These are phyloP conservation scores for Eurosta solidaginis DNA, from an alignment of 1,140 invertebrate species.

Conservation along the genomic window DNA sequence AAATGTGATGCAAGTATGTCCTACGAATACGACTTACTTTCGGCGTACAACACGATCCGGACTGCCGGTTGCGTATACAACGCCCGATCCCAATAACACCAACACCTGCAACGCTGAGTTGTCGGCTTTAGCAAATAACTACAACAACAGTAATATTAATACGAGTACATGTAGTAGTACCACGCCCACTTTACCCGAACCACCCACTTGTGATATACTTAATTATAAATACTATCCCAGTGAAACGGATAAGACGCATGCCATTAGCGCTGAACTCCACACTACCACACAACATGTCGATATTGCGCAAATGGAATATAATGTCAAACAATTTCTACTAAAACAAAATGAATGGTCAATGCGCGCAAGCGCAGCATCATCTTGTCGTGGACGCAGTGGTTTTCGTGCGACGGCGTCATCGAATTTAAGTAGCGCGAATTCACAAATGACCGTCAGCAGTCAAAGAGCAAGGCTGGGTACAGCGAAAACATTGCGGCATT, in stretches of 20 bases:
- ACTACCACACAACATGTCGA: slow-evolving; percentile 59
- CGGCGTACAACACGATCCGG: slow-evolving; percentile 53
- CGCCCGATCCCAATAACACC: slow-evolving; percentile 34
- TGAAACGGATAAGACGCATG: slow-evolving; percentile 53
- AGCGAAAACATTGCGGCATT: slow-evolving; percentile 10
- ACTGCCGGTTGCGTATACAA: slow-evolving; percentile 51
- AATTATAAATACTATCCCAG: slow-evolving; percentile 58
- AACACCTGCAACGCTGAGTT: neutral
- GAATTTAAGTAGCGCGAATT: slow-evolving; percentile 34
- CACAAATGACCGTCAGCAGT: slow-evolving; percentile 29
- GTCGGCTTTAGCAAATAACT: slow-evolving; percentile 18
- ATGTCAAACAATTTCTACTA: slow-evolving; percentile 66
- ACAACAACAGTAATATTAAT: neutral
- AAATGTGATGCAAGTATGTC: slow-evolving; percentile 42
- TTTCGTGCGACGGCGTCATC: neutral
- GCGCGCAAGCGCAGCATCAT: slow-evolving; percentile 26
- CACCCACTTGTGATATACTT: slow-evolving; percentile 58
- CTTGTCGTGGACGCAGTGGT: neutral
- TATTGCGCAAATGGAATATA: slow-evolving; percentile 67
- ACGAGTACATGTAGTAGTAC: slow-evolving; percentile 9
- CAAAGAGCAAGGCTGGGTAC: neutral
- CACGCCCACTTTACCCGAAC: slow-evolving; percentile 47
- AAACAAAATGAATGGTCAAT: slow-evolving; percentile 66
- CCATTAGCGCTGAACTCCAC: slow-evolving; percentile 54
- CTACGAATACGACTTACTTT: slow-evolving; percentile 47